phyloP scores from a whole-genome alignment of 2,888 invertebrate genomes.

The Euzophera pinguis region DNA sequence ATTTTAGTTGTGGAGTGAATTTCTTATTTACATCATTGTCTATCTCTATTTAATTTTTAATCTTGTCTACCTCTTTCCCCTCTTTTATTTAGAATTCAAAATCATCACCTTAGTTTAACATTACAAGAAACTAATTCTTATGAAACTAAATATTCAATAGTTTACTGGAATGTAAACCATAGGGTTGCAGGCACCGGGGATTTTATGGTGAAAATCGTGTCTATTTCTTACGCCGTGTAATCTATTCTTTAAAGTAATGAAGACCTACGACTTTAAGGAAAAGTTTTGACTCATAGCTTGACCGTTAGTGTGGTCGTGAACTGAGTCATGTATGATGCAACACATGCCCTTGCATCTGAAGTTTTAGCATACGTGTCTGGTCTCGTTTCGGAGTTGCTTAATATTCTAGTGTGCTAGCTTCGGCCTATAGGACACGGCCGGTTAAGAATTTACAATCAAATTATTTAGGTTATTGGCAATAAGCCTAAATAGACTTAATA shows the following conservation, averaged over 20 bases:
- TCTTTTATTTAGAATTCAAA: no score
- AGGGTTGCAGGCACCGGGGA: no score
- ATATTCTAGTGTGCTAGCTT: constrained; percentile 1
- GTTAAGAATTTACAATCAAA: neutral
- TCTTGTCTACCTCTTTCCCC: no score
- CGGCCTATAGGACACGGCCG: neutral
- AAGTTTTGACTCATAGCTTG: neutral
- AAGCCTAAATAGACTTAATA: neutral
- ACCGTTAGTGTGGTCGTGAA: neutral
- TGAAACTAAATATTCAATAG: no score
- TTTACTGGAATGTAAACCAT: no score
- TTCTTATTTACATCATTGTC: no score
- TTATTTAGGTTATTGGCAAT: neutral
- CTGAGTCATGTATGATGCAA: constrained; percentile 5
- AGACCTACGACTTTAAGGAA: neutral
- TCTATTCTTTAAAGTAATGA: neutral
- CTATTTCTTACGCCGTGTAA: no score
- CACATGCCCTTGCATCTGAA: neutral
- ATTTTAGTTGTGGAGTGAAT: no score
- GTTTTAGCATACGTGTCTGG: constrained; percentile 9
- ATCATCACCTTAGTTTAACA: no score
- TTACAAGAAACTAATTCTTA: no score
- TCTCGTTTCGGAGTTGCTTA: constrained; percentile 2
- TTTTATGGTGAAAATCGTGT: no score
- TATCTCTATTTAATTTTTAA: no score